Evolutionary conservation across 2,113 vertebrate genomes (phyloP), one percentile per base, ranked within the genome.

Genomic region (Larimichthys crocea): DNA sequence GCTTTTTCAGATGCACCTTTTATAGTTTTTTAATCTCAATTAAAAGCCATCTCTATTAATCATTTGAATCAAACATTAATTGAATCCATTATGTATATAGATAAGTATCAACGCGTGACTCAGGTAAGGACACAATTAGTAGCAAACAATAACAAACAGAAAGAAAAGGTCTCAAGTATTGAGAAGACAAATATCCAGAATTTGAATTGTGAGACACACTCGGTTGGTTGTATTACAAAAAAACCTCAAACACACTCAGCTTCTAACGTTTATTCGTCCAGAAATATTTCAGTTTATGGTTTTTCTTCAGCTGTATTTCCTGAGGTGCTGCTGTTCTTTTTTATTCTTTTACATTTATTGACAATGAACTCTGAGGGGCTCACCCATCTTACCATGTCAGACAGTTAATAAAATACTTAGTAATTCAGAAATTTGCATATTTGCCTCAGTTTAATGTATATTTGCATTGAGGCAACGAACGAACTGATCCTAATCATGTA

Each of bases 1-100:
- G 15, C 9, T 76, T 35, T 24, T 55, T 59, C 29, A 62, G 11
- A 52, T 42, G 5, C 1, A 10, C 44, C 10, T n/a, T 20, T 63
- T 22, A 4, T 8, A 19, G 24, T 19, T 70, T 66, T 66, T 52
- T 59, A 4, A 79, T 66, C 35, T 26, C 9, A 70, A 2, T 44
- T 1, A 68, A 75, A 71, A 80, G 40, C 19, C 5, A 60, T 80
- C 67, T 65, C 16, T 26, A 2, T 48, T 35, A 35, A 65, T 24
- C 62, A 26, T n/a, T 42, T n/a, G 10, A 85, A 71, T 68, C 20
- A 49, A 62, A 72, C 60, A 52, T 64, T 29, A 76, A 72, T 59
- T 80, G 50, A 59, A 72, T 78, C 31, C 17, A 44, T 49, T 74
- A 17, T 55, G 9, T 57, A 50, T 40, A 10, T 42, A 56, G 64